Base-by-base conservation (phyloP, 2,113 vertebrate species). In the Lophius piscatorius region DNA sequence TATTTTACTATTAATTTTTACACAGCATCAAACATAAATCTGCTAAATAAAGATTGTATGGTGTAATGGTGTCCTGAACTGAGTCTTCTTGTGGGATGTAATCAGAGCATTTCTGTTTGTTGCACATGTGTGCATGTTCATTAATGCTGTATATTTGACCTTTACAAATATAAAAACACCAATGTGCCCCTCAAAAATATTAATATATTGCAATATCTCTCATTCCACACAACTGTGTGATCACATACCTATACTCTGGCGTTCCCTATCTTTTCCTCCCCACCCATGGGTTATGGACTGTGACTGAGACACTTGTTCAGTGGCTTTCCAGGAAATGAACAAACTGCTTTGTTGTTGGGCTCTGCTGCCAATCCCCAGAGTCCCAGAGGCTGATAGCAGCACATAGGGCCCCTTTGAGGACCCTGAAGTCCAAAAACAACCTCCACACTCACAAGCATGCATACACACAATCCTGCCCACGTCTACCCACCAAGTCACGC, bases 261-360 rank as follows among this genome's bases (percentile, higher is more conserved):
- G 56, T 68, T 63, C 57, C 61, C 49, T 66, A 35, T 33, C 62
- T 59, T 60, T 71, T 46, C 23, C 60, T 54, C 46, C 41, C 47
- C 63, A 70, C 45, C 52, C 70, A 63, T 56, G 65, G 74, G 60
- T 70, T 57, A 56, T 6, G 40, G 52, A 33, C 26, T 42, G 60
- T 86, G 78, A 86, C 75, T 80, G 81, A 78, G 68, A 84, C 74
- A 82, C 83, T 84, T 88, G 84, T 85, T 84, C 78, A 20, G 24
- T 42, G 36, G 55, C 63, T 64, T 76, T 83, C 63, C 80, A 88
- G 78, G 70, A 87, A 87, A 87, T 90, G 76, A 90, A 90, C 86
- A 83, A 82, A 88, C 86, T 66, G 71, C 88, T 87, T 88, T 88
- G 86, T 89, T 86, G 80, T 63, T 59, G 51, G 29, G 58, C 73